Evolutionary conservation across 2,888 invertebrate genomes (phyloP).

Genomic region (Myopa testacea): DNA sequence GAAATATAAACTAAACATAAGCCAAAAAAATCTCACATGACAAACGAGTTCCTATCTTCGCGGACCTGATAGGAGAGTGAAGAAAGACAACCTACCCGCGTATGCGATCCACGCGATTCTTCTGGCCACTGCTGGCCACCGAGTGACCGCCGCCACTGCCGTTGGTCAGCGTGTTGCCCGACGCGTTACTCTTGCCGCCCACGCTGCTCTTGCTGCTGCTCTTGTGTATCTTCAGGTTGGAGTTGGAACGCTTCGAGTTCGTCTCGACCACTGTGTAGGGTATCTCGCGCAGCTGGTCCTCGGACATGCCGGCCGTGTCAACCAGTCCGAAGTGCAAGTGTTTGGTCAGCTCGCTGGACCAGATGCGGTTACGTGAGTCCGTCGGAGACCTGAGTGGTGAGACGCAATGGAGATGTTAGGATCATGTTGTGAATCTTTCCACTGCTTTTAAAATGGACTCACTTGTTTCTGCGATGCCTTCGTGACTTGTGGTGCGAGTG

Average conservation of each 20-base stretch:
- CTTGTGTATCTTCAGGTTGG: constrained; percentile 68
- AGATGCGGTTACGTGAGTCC: constrained; percentile 77
- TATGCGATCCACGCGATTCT: constrained; percentile 68
- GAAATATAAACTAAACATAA: constrained; percentile 64
- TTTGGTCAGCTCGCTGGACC: constrained; percentile 83
- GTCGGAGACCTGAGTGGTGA: constrained; percentile 73
- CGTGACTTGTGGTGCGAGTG: constrained; percentile 69
- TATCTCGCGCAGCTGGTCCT: constrained; percentile 86
- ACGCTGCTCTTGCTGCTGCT: constrained; percentile 66
- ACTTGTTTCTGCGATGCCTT: constrained; percentile 74
- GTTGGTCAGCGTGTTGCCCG: constrained; percentile 63
- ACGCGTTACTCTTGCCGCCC: constrained; percentile 61
- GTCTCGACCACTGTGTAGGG: constrained; percentile 90
- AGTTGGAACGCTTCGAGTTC: constrained; percentile 64
- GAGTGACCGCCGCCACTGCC: constrained; percentile 51
- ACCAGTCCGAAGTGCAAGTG: constrained; percentile 90
- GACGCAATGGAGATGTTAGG: too few species aligned
- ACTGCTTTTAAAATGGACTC: constrained; percentile 45
- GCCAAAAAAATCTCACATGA: constrained; percentile 18
- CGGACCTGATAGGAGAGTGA: not conserved
- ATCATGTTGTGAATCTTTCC: too few species aligned
- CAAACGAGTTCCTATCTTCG: constrained; percentile 29
- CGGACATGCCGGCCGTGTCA: constrained; percentile 90
- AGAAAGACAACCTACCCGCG: constrained; percentile 62
- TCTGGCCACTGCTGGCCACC: constrained; percentile 56